Evolutionary conservation across 2,113 vertebrate genomes (phyloP).

Genomic region (Protobothrops flavoviridis): DNA sequence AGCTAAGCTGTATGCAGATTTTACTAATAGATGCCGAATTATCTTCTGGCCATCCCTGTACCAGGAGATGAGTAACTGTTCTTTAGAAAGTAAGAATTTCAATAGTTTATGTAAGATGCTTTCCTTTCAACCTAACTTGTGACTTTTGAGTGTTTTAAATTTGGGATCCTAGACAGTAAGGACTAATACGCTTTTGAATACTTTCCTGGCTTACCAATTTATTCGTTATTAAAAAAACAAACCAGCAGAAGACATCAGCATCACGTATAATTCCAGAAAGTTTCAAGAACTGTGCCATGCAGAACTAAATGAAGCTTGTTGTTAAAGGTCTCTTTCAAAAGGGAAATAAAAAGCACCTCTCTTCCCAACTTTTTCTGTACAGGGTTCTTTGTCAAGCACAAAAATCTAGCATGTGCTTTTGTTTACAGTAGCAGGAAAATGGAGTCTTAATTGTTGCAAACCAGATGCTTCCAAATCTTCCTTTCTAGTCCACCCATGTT

Average conservation of each 20-base stretch:
- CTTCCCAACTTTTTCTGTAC: conserved; percentile 1
- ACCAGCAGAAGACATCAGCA: background rate
- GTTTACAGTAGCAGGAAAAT: conserved; percentile 1
- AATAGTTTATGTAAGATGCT: background rate
- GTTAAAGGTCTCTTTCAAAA: background rate
- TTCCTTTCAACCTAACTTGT: background rate
- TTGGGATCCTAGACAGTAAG: background rate
- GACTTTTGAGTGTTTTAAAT: background rate
- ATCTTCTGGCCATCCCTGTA: background rate
- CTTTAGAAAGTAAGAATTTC: background rate
- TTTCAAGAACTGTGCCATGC: background rate
- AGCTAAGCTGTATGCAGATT: background rate
- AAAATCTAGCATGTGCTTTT: conserved; percentile 1
- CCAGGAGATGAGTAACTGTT: background rate
- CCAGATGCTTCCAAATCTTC: background rate
- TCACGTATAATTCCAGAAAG: background rate
- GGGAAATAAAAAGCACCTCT: background rate
- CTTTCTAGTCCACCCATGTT: background rate
- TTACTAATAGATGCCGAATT: background rate
- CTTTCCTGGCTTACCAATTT: background rate
- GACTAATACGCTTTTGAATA: background rate
- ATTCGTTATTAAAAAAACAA: background rate
- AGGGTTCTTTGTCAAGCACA: accelerated
- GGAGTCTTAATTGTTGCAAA: conserved; percentile 30
- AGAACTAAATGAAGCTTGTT: background rate